A percentile compares a stretch with the other conserved stretches of the same genome.
Evolutionary conservation across 2,113 vertebrate species (phyloP).

Genomic region (Poecilia latipinna): DNA sequence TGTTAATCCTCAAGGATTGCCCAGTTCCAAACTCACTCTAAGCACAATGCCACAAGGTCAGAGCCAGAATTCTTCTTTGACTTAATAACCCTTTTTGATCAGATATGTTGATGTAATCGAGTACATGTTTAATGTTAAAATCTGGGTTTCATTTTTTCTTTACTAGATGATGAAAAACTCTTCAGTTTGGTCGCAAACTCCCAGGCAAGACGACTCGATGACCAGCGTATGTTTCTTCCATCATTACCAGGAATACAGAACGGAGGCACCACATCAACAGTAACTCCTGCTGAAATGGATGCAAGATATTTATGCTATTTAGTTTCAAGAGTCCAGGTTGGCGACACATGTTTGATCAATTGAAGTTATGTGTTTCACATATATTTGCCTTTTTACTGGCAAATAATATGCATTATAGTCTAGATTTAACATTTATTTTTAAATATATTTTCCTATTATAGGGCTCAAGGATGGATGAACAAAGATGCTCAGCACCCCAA

Average conservation of each 20-base stretch:
- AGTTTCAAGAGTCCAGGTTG: slow-evolving; percentile 74
- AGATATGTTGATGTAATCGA: not conserved
- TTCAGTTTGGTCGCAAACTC: slow-evolving; percentile 82
- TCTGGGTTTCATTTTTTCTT: slow-evolving; percentile 4
- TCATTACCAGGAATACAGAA: slow-evolving; percentile 81
- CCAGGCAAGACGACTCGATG: slow-evolving; percentile 83
- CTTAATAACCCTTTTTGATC: not conserved
- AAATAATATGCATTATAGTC: not conserved
- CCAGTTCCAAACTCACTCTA: slow-evolving; percentile 44
- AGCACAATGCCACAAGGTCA: slow-evolving; percentile 52
- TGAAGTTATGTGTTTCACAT: not conserved
- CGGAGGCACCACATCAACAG: slow-evolving; percentile 67
- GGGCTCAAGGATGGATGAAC: slow-evolving; percentile 75
- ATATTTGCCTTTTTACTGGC: not conserved
- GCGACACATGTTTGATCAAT: not conserved
- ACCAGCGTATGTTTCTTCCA: slow-evolving; percentile 82
- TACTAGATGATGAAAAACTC: slow-evolving; percentile 80
- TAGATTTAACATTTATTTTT: not conserved
- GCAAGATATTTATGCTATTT: slow-evolving; percentile 70
- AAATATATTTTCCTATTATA: slow-evolving; percentile 15
- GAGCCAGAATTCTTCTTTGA: slow-evolving; percentile 3
- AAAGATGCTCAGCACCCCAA: slow-evolving; percentile 67
- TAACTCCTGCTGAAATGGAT: slow-evolving; percentile 42
- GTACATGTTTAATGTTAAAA: not conserved
- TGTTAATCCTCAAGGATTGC: slow-evolving; percentile 47